Evolutionary conservation across 2,888 invertebrate species (phyloP), one percentile per base, ranked within the genome.

Genomic region (Drosophila mulleri): DNA sequence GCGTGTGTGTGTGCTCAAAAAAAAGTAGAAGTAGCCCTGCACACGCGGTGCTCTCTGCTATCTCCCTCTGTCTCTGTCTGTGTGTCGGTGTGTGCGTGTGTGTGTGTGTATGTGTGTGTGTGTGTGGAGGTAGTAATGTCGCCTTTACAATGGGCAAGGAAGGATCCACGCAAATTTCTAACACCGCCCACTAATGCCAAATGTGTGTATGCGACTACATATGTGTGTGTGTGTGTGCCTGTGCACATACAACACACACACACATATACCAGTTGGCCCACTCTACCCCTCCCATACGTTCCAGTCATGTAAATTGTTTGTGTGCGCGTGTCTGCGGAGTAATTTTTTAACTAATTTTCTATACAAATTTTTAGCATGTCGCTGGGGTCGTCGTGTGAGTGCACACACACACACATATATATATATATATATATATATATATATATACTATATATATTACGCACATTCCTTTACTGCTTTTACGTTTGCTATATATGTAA

Each of bases 281-380:
- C 16, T n/a, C 45, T 2, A 9, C 48, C 29, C 48, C 26, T 4
- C 1, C 47, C 39, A 14, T 35, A 7, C 23, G 1, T 11, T 2
- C 3, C 14, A 35, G 32, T 11, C 73, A 64, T 70, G 64, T 65
- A 67, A 75, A 77, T 62, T 73, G 44, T 73, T 60, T 71, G 74
- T 69, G 81, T 72, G 76, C 78, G 83, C 76, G 86, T 81, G 85
- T 85, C 85, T 88, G 88, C 78, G 80, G 83, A 90, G 89, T 88
- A 87, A 90, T 92, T 91, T 88, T 92, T 91, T 91, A 92, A 91
- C 91, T 92, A 91, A 91, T 92, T 91, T 91, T 91, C 92, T 91
- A 91, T 90, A 92, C 91, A 92, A 92, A 90, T 91, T 90, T 91
- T 91, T 90, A 88, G 83, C 84, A 78, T 87, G 87, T 84, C 88